Percentiles rank a stretch among this genome's conserved stretches.
Evolutionary conservation across 1,140 invertebrate genomes (phyloP).

Genomic region (Globodera rostochiensis): DNA sequence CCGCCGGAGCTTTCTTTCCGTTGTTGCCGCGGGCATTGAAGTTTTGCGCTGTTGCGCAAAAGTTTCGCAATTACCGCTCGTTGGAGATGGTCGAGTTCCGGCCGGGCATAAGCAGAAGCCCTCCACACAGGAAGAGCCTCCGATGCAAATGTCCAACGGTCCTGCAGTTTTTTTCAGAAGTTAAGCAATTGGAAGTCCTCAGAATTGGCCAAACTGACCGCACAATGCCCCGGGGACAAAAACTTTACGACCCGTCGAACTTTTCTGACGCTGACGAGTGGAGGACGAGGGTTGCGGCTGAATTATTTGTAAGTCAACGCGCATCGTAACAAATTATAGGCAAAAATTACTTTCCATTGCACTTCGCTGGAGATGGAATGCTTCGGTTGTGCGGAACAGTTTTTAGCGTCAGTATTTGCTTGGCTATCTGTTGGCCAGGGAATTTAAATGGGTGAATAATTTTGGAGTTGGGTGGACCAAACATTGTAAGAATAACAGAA

Average conservation of each 20-base stretch:
- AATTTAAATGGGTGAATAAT: no score
- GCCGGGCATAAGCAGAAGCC: conserved; percentile 60
- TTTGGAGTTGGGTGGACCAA: no score
- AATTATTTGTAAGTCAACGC: not conserved
- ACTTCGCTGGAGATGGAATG: not conserved
- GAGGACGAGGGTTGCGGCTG: not conserved
- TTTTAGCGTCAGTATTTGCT: not conserved
- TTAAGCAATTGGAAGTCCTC: not conserved
- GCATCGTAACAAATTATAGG: no score
- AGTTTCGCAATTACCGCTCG: conserved; percentile 42
- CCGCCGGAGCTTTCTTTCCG: not conserved
- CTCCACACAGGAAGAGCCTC: conserved; percentile 59
- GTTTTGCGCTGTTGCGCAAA: conserved; percentile 30
- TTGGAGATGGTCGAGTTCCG: conserved; percentile 46
- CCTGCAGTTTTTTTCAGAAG: conserved; percentile 39
- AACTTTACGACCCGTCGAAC: not conserved
- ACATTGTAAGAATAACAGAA: not conserved
- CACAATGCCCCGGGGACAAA: conserved; percentile 36
- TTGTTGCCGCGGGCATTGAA: not conserved
- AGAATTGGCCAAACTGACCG: conserved; percentile 17
- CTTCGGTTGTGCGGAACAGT: not conserved
- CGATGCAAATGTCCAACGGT: conserved; percentile 58
- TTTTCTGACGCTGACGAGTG: not conserved
- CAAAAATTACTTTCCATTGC: not conserved
- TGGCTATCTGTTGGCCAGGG: not conserved